phyloP scores from a whole-genome alignment of 2,113 vertebrate genomes.

The Phylloscopus trochiloides region DNA sequence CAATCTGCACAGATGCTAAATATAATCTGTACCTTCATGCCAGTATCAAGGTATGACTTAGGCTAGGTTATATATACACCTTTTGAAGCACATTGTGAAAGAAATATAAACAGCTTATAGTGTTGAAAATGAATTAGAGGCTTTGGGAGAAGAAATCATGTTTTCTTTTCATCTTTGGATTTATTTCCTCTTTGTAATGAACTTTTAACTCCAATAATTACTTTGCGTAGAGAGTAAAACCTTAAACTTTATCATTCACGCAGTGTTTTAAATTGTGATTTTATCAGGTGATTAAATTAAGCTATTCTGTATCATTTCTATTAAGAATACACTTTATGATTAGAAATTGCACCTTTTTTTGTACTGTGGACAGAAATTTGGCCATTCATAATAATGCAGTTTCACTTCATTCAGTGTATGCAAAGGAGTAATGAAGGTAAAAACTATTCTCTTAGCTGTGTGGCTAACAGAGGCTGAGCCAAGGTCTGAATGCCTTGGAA shows the following conservation, averaged over 20 bases:
- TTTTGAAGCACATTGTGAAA: not conserved
- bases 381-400: not conserved
- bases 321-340: slow-evolving; percentile 1
- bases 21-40: not conserved
- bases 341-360: not conserved
- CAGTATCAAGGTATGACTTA: not conserved
- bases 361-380: not conserved
- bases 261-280: slow-evolving; percentile 49
- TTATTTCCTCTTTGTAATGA: slow-evolving; percentile 49
- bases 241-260: slow-evolving; percentile 51
- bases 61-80: not conserved
- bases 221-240: slow-evolving; percentile 53
- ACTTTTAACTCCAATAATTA: slow-evolving; percentile 51
- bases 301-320: slow-evolving; percentile 48
- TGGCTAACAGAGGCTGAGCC: not conserved
- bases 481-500: not conserved
- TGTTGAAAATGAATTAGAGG: slow-evolving; percentile 29
- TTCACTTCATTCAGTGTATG: not conserved
- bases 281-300: slow-evolving; percentile 45
- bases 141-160: not conserved
- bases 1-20: not conserved
- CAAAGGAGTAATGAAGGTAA: not conserved
- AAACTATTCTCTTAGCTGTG: not conserved
- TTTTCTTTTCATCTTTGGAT: not conserved
- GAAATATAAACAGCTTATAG: not conserved